Evolutionary conservation across 1,140 invertebrate species (phyloP), one percentile per base, ranked within the genome.

Genomic region (Hyles euphorbiae): DNA sequence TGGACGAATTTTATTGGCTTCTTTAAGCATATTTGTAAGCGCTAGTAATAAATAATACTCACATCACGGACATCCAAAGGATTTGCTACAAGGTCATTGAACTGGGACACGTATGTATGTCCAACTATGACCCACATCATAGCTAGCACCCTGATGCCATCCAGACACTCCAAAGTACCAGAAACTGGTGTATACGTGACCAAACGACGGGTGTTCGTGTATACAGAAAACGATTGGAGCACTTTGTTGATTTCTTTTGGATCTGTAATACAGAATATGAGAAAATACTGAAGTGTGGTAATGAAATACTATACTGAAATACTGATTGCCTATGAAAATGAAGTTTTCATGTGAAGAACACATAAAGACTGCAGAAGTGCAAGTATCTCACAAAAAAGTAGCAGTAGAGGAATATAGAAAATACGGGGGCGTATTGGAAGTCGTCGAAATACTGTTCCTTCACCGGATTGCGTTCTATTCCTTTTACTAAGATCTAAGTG

Each of bases 121-220:
- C 70, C 72, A 7, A 93, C 66, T 11, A 94, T 88, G 22, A 94
- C 91, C 93, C 93, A 94, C 32, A 91, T 78, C 89, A 94, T 93
- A 22, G 91, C 91, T 9, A 94, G 72, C 11, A 91, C 89, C 22
- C 92, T 84, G 36, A 93, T 73, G 0, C 92, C 92, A 53, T 91
- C 90, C 34, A 93, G 60, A 55, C 90, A 92, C 32, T 86, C 76
- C 3, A 92, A 34, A 0, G 75, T 55, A 3, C 72, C 72, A 11
- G 78, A 58, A 5, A 58, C 63, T 0, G 66, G 48, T 3, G 53
- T 62, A 46, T 79, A 78, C 0, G 72, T 78, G 3, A 81, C 32
- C 1, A 88, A 59, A 9, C 74, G 75, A 45, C 58, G 53, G 1
- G 73, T 72, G 44, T 83, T 88, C 2, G 78, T 87, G 56, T 80